Conservation (phyloP, 2,113 vertebrate species). For the Euleptes europaea region DNA sequence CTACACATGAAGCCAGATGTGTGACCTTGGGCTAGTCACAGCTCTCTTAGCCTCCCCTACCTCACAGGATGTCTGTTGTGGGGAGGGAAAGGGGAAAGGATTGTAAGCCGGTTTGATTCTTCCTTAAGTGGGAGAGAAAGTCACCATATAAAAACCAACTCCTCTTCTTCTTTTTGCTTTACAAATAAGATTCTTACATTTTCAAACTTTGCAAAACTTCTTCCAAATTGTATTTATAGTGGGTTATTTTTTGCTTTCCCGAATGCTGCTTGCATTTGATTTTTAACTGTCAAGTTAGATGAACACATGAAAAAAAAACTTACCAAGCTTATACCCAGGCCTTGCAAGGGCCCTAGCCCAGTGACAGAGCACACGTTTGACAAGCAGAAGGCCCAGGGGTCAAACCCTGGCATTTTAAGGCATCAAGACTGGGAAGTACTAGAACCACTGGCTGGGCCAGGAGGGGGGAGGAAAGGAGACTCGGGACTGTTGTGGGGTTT, state of each 20-base stretch:
- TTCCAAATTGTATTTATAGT: not conserved
- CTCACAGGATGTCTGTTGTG: too few relatives aligned
- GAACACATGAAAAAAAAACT: not conserved
- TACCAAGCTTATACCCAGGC: not conserved
- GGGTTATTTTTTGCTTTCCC: not conserved
- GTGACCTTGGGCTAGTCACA: too few relatives aligned
- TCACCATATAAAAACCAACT: too few relatives aligned
- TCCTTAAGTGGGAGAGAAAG: too few relatives aligned
- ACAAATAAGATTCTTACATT: not conserved
- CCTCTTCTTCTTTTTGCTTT: too few relatives aligned
- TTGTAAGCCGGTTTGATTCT: too few relatives aligned
- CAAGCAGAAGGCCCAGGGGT: not conserved
- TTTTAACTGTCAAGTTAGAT: not conserved
- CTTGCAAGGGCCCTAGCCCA: not conserved
- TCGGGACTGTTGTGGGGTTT: too few relatives aligned
- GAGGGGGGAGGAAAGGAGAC: too few relatives aligned
- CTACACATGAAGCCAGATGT: too few relatives aligned
- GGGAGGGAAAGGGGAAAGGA: too few relatives aligned
- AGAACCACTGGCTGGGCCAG: too few relatives aligned
- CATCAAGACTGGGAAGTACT: not conserved
- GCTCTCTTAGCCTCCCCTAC: too few relatives aligned
- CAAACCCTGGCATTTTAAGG: not conserved
- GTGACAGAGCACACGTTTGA: not conserved
- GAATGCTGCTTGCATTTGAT: not conserved
- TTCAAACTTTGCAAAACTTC: constrained; percentile 20